Evolutionary conservation across 2,113 vertebrate species (phyloP).

Genomic region (Tragelaphus strepsiceros): DNA sequence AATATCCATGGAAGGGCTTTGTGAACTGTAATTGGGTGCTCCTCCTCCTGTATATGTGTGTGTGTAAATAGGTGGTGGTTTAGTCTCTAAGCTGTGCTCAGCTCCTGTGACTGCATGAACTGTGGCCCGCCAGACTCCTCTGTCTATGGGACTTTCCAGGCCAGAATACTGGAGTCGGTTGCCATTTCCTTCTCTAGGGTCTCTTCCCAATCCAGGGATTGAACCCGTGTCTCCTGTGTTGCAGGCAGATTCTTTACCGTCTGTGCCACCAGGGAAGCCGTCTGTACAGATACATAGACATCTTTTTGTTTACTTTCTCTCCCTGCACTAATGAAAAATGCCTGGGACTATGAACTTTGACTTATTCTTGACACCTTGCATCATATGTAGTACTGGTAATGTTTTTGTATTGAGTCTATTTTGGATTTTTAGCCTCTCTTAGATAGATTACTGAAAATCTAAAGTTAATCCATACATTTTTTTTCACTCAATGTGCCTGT

Average conservation of each 20-base stretch:
- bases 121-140: neutral
- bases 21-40: neutral
- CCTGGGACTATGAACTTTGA: neutral
- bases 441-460: neutral
- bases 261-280: neutral
- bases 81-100: neutral
- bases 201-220: neutral
- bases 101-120: neutral
- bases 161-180: neutral
- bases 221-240: neutral
- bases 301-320: neutral
- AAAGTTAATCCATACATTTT: neutral
- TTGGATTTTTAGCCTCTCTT: neutral
- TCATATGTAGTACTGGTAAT: neutral
- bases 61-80: neutral
- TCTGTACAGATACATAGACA: neutral
- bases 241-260: neutral
- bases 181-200: neutral
- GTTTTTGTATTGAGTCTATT: neutral
- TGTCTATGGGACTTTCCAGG: neutral
- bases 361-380: neutral
- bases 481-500: neutral
- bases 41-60: no score
- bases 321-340: neutral
- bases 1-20: neutral